Evolutionary conservation across 2,113 vertebrate genomes (phyloP).

Genomic region (Daphoenositta chrysoptera): DNA sequence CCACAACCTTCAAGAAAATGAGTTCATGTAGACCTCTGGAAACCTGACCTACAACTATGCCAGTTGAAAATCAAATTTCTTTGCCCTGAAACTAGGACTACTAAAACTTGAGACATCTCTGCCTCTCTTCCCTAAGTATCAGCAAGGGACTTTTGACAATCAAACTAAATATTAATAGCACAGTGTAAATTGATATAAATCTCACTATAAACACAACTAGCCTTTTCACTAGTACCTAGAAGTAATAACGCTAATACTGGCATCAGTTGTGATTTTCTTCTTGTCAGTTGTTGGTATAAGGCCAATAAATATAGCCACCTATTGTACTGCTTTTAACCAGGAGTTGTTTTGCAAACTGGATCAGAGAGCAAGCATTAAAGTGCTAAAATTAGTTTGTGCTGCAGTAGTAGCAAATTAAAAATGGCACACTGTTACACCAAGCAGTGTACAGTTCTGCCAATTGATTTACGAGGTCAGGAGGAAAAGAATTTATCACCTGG

Average conservation of each 20-base stretch:
- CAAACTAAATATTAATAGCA: not conserved
- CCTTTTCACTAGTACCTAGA: not conserved
- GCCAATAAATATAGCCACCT: not conserved
- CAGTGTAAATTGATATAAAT: not conserved
- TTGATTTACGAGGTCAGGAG: constrained; percentile 39
- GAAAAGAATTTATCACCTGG: constrained; percentile 40
- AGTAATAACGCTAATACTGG: not conserved
- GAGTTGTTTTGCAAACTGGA: not conserved
- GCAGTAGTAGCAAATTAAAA: constrained; percentile 29
- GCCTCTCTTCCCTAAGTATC: not conserved
- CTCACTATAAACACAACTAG: not conserved
- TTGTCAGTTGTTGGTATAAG: not conserved
- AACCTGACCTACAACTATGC: not conserved
- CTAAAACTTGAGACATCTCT: not conserved
- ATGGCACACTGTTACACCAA: not conserved
- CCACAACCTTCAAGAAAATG: not conserved
- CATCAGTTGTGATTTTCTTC: not conserved
- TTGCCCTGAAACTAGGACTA: not conserved
- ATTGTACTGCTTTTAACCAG: not conserved
- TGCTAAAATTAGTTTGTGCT: constrained; percentile 38
- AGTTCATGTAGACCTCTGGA: not conserved
- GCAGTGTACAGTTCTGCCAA: not conserved
- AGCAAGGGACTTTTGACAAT: not conserved
- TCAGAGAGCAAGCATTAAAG: not conserved
- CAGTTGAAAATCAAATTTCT: not conserved